A percentile compares a stretch with the other conserved stretches of the same genome.
These are phyloP conservation scores for Phlogophora meticulosa DNA, from an alignment of 2,888 invertebrate species.

Conservation along the genomic window DNA sequence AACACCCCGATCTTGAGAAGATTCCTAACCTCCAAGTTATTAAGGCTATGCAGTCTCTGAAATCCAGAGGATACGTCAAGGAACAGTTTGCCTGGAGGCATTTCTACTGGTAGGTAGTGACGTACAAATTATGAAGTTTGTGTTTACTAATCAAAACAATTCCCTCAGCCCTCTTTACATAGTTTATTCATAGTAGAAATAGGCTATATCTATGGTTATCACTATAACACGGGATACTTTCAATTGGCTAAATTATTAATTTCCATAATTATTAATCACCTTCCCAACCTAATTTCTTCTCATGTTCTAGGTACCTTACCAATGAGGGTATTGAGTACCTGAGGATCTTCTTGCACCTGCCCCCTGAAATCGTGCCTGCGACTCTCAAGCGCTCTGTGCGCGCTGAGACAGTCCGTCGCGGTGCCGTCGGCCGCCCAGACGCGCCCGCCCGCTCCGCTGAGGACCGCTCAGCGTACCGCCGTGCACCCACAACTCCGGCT, in stretches of 20 bases:
- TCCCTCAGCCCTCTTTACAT: neutral
- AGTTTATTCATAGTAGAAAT: neutral
- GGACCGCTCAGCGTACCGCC: slow-evolving; percentile 96
- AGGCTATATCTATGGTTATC: neutral
- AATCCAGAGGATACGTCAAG: slow-evolving; percentile 99
- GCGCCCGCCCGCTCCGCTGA: slow-evolving; percentile 95
- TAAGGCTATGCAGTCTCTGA: slow-evolving; percentile 98
- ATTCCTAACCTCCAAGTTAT: slow-evolving; percentile 99
- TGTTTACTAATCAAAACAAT: slow-evolving; percentile 21
- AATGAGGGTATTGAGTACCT: slow-evolving; percentile 99
- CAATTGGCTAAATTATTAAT: no score
- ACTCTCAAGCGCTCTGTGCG: slow-evolving; percentile 98
- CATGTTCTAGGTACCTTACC: slow-evolving; percentile 94
- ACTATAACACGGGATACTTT: neutral
- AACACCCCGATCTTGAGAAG: slow-evolving; percentile 98
- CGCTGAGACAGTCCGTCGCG: slow-evolving; percentile 96
- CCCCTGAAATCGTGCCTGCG: slow-evolving; percentile 99
- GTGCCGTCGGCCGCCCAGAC: slow-evolving; percentile 93
- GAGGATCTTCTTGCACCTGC: slow-evolving; percentile 98
- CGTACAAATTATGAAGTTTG: neutral
- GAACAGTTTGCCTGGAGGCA: slow-evolving; percentile 99
- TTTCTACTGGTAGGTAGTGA: slow-evolving; percentile 96
- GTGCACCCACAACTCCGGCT: slow-evolving; percentile 92
- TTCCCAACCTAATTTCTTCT: no score
- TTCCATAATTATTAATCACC: no score